Conservation (phyloP, 2,797 vertebrate species). For the Semotilus atromaculatus region DNA sequence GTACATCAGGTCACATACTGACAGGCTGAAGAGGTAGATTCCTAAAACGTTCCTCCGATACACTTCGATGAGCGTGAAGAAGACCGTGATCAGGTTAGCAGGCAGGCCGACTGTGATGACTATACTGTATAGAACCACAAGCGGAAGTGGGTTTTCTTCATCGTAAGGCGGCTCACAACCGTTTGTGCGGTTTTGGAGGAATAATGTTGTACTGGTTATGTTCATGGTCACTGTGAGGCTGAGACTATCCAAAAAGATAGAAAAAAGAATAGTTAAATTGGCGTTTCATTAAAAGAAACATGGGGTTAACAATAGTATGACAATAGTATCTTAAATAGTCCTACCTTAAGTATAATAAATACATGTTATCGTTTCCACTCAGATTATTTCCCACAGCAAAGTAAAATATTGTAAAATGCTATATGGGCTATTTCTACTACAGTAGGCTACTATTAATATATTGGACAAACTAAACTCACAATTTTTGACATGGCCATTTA, state of each 20-base stretch:
- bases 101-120: slow-evolving; percentile 83
- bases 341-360: background rate
- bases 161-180: slow-evolving; percentile 67
- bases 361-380: background rate
- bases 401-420: background rate
- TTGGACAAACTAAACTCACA: too few species aligned
- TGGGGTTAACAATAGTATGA: background rate
- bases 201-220: background rate
- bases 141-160: slow-evolving; percentile 62
- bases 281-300: background rate
- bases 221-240: slow-evolving; percentile 39
- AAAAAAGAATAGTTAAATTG: background rate
- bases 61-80: slow-evolving; percentile 79
- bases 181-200: background rate
- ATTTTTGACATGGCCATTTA: too few species aligned
- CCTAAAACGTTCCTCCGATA: slow-evolving; percentile 78
- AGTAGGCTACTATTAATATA: too few species aligned
- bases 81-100: slow-evolving; percentile 80
- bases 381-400: background rate
- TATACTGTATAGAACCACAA: slow-evolving; percentile 78
- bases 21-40: slow-evolving; percentile 86
- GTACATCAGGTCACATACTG: slow-evolving; percentile 87
- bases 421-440: too few species aligned
- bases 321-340: background rate
- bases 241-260: background rate